A percentile compares a stretch with the other conserved stretches of the same genome.
Conservation (phyloP, 2,113 vertebrate species). For the Tupaia chinensis region DNA sequence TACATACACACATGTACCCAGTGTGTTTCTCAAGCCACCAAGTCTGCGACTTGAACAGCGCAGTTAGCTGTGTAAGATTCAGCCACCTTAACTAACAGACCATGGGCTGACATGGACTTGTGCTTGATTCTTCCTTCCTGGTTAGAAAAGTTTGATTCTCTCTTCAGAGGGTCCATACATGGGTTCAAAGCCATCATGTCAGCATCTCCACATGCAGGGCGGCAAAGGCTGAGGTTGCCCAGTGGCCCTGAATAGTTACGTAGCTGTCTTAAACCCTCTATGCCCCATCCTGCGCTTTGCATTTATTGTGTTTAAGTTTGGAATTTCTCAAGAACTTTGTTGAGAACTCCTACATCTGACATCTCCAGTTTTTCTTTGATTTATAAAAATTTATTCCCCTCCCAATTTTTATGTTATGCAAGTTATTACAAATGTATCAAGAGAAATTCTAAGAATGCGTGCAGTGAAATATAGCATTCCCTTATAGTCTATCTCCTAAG, state of each 20-base stretch:
- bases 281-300: not conserved
- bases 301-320: not conserved
- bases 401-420: not conserved
- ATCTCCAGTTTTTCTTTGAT: not conserved
- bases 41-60: too few relatives aligned
- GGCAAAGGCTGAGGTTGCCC: accelerated
- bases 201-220: not conserved
- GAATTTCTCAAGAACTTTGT: not conserved
- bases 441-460: not conserved
- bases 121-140: not conserved
- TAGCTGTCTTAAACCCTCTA: not conserved
- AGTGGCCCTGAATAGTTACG: too few relatives aligned
- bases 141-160: not conserved
- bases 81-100: too few relatives aligned
- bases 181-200: not conserved
- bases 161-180: not conserved
- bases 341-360: not conserved
- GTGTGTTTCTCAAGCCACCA: too few relatives aligned
- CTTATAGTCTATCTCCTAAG: not conserved
- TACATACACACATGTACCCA: too few relatives aligned
- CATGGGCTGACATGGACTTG: not conserved
- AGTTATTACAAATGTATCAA: not conserved
- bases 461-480: not conserved
- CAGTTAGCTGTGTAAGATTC: too few relatives aligned
- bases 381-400: not conserved